Percentiles rank a stretch among this genome's conserved stretches.
Conservation (phyloP, 2,113 vertebrate genomes). For the Mustela lutreola region DNA sequence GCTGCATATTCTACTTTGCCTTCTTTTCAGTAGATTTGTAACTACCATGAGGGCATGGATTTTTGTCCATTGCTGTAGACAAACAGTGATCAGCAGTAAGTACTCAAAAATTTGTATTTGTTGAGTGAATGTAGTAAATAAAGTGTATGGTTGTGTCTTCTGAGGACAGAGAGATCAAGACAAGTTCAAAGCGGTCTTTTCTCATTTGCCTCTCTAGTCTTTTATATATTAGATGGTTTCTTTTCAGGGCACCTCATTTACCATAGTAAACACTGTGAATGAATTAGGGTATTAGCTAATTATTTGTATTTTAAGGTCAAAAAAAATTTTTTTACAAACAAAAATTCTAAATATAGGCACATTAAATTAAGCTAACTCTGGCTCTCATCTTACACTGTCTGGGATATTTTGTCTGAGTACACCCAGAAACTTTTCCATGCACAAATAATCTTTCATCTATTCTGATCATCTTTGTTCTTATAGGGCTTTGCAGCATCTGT, state of each 20-base stretch:
- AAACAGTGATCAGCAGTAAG: neutral
- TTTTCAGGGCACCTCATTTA: slow-evolving; percentile 16
- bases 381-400: neutral
- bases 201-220: neutral
- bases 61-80: neutral
- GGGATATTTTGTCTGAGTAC: neutral
- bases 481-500: neutral
- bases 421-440: neutral
- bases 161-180: neutral
- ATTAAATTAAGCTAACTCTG: neutral
- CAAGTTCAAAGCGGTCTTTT: neutral
- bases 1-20: neutral
- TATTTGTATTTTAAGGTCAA: slow-evolving; percentile 23
- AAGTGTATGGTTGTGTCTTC: neutral
- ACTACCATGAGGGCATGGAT: neutral
- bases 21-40: slow-evolving; percentile 13
- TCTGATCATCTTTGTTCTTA: neutral
- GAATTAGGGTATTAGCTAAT: neutral
- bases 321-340: neutral
- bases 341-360: neutral
- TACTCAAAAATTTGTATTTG: neutral
- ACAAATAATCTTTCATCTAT: slow-evolving; percentile 19
- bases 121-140: neutral
- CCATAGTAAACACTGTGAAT: neutral
- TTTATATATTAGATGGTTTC: neutral